These are phyloP conservation scores for Ageneiosus marmoratus DNA, from an alignment of 2,113 vertebrate species.

Conservation along the genomic window DNA sequence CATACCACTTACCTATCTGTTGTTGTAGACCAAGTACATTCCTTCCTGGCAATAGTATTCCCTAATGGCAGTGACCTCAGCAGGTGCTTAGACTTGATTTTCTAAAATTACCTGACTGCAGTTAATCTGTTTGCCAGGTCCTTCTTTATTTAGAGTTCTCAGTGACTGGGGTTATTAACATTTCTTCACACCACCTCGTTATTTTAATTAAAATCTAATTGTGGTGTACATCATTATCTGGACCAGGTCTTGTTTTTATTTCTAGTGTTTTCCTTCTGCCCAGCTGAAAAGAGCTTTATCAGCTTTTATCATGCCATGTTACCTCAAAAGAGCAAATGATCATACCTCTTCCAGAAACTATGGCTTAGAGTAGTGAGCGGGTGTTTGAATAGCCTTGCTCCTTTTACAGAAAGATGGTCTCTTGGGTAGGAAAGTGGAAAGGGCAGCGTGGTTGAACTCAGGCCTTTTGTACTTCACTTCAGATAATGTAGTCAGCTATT, in stretches of 20 bases:
- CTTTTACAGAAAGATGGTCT: neutral
- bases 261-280: neutral
- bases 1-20: too few species aligned
- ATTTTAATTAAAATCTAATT: neutral
- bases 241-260: neutral
- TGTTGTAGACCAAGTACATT: too few species aligned
- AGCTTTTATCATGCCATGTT: neutral
- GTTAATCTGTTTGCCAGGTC: neutral
- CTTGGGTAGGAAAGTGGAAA: neutral
- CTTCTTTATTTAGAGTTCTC: neutral
- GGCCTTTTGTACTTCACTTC: constrained; percentile 4
- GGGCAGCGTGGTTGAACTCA: neutral
- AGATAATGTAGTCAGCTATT: constrained; percentile 18
- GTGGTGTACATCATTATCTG: neutral
- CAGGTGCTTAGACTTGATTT: too few species aligned
- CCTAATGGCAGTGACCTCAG: too few species aligned
- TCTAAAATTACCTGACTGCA: too few species aligned
- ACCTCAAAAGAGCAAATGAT: neutral
- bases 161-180: neutral
- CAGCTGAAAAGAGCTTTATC: neutral
- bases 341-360: neutral
- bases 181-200: neutral
- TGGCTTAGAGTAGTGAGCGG: constrained; percentile 5
- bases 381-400: neutral
- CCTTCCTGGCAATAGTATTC: too few species aligned